A percentile compares a stretch with the other conserved stretches of the same genome.
Evolutionary conservation across 2,113 vertebrate genomes (phyloP).

Genomic region (Campylomormyrus tamandua): DNA sequence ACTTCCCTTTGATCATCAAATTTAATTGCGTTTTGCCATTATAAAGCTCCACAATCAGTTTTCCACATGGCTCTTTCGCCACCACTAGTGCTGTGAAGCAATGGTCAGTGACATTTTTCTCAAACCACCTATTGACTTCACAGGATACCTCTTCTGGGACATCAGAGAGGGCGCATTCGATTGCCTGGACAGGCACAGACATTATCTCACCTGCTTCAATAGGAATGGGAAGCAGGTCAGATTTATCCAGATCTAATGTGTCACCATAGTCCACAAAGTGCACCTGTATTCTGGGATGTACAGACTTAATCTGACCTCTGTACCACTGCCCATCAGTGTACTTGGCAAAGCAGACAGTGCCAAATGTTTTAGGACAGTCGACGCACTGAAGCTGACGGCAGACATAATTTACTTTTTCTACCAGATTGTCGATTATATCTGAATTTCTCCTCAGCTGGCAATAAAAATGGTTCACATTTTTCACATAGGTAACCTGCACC

Average conservation of each 20-base stretch:
- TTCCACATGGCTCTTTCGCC: slow-evolving; percentile 75
- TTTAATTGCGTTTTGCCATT: slow-evolving; percentile 69
- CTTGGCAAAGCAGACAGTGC: slow-evolving; percentile 76
- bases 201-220: slow-evolving; percentile 70
- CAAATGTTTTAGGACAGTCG: slow-evolving; percentile 44
- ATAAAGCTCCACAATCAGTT: slow-evolving; percentile 76
- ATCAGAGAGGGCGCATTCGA: slow-evolving; percentile 76
- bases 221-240: slow-evolving; percentile 71
- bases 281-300: slow-evolving; percentile 53
- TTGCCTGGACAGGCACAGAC: slow-evolving; percentile 78
- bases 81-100: slow-evolving; percentile 69
- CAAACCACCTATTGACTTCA: slow-evolving; percentile 72
- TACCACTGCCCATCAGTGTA: slow-evolving; percentile 82
- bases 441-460: slow-evolving; percentile 74
- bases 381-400: slow-evolving; percentile 46
- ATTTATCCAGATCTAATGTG: slow-evolving; percentile 55
- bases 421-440: slow-evolving; percentile 59
- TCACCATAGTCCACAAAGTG: slow-evolving; percentile 94
- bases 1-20: slow-evolving; percentile 63
- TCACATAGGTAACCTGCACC: slow-evolving; percentile 66
- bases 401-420: slow-evolving; percentile 50
- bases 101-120: slow-evolving; percentile 55
- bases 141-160: slow-evolving; percentile 52
- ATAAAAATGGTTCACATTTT: slow-evolving; percentile 71
- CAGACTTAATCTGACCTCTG: slow-evolving; percentile 65